These are phyloP conservation scores for Aspidoscelis tigris DNA, from an alignment of 2,113 vertebrate species.

Conservation along the genomic window DNA sequence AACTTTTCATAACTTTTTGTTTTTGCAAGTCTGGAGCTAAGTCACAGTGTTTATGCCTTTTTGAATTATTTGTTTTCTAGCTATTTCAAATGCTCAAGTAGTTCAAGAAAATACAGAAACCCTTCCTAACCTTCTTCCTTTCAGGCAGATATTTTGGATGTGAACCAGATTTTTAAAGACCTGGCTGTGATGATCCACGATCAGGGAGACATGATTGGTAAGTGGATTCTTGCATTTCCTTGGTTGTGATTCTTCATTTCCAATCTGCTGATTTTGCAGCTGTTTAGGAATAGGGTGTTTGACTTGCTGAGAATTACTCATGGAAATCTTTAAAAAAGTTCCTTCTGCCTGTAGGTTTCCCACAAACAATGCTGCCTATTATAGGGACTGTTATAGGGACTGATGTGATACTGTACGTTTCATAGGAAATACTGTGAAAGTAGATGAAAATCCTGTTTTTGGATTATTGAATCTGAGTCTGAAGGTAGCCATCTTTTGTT, in stretches of 20 bases:
- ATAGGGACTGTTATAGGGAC: neutral
- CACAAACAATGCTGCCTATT: neutral
- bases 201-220: conserved; percentile 97
- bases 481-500: too few relatives aligned
- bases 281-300: neutral
- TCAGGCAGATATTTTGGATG: conserved; percentile 96
- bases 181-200: conserved; percentile 98
- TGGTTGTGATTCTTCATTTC: neutral
- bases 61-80: neutral
- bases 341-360: neutral
- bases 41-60: neutral
- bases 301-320: neutral
- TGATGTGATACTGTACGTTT: neutral
- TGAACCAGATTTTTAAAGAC: conserved; percentile 99
- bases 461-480: neutral
- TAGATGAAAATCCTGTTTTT: neutral
- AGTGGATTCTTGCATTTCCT: conserved; percentile 55
- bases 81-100: neutral
- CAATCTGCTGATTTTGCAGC: neutral
- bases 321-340: neutral
- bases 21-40: neutral
- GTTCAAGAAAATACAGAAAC: neutral
- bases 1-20: neutral
- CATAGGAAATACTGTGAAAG: neutral
- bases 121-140: conserved; percentile 21